Conservation (phyloP, 1,140 invertebrate genomes). For the Onthophagus taurus region DNA sequence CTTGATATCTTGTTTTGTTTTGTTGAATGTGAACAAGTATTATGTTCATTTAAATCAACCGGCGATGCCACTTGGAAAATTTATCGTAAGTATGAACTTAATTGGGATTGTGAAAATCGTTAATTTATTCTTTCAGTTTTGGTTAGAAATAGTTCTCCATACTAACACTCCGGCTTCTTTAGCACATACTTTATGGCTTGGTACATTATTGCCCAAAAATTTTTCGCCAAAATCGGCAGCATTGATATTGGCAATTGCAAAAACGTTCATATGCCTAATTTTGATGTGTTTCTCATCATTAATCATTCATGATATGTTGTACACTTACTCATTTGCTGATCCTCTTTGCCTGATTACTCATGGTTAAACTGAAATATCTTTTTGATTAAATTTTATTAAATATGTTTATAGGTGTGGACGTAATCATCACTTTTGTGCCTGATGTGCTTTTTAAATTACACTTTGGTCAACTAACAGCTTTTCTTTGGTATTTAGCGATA, state of each 20-base stretch:
- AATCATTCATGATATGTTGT: background rate
- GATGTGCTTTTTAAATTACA: background rate
- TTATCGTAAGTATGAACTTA: too few species aligned
- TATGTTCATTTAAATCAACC: too few species aligned
- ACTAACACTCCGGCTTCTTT: background rate
- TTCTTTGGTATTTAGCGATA: constrained; percentile 3
- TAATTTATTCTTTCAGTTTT: constrained; percentile 6
- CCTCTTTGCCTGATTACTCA: background rate
- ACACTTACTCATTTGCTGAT: background rate
- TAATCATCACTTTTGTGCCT: constrained; percentile 6
- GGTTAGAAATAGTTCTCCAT: constrained; percentile 5
- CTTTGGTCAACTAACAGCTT: background rate
- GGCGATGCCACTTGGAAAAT: too few species aligned
- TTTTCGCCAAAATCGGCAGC: background rate
- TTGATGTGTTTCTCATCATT: background rate
- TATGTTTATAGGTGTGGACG: constrained; percentile 20
- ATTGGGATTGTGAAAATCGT: too few species aligned
- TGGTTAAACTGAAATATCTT: background rate
- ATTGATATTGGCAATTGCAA: background rate
- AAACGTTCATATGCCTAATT: background rate
- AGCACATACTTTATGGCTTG: background rate
- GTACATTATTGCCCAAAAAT: background rate
- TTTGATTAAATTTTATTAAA: background rate
- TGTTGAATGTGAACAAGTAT: too few species aligned
- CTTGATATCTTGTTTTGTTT: too few species aligned